Conservation (phyloP, 2,113 vertebrate genomes). For the Oryctolagus cuniculus region DNA sequence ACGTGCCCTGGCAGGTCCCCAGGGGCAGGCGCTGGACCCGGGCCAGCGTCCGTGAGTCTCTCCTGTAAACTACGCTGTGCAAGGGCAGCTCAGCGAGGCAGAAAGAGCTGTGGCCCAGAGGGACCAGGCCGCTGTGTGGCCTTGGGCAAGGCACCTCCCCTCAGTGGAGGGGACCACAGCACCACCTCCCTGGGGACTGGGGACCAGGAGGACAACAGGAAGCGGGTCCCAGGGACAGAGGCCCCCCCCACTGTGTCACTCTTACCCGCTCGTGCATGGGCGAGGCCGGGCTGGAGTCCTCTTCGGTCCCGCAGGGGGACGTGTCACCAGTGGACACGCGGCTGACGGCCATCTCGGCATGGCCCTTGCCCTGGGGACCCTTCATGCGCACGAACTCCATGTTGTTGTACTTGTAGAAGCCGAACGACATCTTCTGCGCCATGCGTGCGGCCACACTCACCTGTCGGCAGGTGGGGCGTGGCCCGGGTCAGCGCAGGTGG, state of each 20-base stretch:
- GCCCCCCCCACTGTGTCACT: background rate
- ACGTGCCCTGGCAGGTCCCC: background rate
- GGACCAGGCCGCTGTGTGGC: background rate
- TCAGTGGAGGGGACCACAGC: background rate
- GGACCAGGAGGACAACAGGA: background rate
- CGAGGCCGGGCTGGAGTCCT: constrained; percentile 94
- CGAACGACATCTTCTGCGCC: constrained; percentile 99
- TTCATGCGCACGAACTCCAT: constrained; percentile 99
- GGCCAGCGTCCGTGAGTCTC: background rate
- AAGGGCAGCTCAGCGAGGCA: background rate
- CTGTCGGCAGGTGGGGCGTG: constrained; percentile 73
- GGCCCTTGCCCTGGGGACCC: constrained; percentile 98
- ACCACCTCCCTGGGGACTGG: background rate
- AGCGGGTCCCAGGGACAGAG: background rate
- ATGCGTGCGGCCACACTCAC: constrained; percentile 99
- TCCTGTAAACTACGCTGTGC: background rate
- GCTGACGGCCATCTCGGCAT: constrained; percentile 98
- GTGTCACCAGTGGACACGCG: constrained; percentile 97
- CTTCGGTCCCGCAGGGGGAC: constrained; percentile 95
- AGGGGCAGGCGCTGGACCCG: background rate
- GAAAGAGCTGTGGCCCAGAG: background rate
- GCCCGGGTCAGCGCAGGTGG: rapidly evolving
- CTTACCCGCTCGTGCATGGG: constrained; percentile 95
- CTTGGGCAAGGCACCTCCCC: background rate
- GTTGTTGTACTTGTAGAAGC: constrained; percentile 99